Conservation (phyloP, 2,797 vertebrate genomes). For the Chaenodraco wilsoni region DNA sequence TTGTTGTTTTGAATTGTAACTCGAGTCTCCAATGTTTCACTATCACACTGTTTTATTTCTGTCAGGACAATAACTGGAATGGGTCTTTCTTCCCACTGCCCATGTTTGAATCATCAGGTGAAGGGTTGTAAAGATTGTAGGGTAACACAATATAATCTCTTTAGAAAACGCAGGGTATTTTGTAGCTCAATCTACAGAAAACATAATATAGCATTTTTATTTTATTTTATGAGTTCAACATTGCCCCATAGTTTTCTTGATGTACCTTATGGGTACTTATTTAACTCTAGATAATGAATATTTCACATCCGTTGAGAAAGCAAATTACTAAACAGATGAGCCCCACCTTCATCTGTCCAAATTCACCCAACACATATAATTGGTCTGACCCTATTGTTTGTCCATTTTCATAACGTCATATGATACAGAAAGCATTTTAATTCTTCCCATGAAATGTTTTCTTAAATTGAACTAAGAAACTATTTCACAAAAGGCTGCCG, state of each 20-base stretch:
- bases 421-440: neutral
- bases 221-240: too few species aligned
- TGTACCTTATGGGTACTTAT: neutral
- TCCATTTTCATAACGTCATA: neutral
- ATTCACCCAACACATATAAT: neutral
- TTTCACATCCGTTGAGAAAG: too few species aligned
- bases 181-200: too few species aligned
- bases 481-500: constrained; percentile 31
- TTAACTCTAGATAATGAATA: too few species aligned
- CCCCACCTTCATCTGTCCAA: neutral
- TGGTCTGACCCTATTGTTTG: neutral
- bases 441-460: constrained; percentile 20
- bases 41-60: constrained; percentile 15
- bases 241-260: neutral
- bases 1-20: constrained; percentile 15
- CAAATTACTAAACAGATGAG: neutral
- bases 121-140: constrained; percentile 9
- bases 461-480: constrained; percentile 20
- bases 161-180: neutral
- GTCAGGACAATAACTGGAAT: constrained; percentile 7
- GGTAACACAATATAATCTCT: neutral
- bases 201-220: too few species aligned
- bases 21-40: neutral
- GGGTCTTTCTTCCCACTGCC: constrained; percentile 20
- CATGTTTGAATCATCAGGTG: constrained; percentile 40